phyloP scores from a whole-genome alignment of 2,888 invertebrate genomes.

The Smittia aterrima region DNA sequence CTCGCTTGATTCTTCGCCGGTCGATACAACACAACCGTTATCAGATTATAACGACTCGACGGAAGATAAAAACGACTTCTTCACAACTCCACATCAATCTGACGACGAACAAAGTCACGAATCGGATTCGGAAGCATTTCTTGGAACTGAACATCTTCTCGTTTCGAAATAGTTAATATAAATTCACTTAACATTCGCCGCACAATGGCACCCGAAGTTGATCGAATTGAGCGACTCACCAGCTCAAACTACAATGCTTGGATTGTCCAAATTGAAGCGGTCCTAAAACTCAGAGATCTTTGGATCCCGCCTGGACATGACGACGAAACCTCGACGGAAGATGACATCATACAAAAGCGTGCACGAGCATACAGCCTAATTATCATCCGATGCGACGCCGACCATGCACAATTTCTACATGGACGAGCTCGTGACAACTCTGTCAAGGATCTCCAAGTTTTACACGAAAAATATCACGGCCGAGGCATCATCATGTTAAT shows the following conservation, averaged over 20 bases:
- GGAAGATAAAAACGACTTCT: too few species aligned
- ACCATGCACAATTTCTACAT: not conserved
- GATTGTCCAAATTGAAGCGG: not conserved
- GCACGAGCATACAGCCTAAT: not conserved
- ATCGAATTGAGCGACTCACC: too few species aligned
- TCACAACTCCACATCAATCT: too few species aligned
- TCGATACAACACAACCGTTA: too few species aligned
- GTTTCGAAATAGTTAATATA: too few species aligned
- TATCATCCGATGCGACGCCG: not conserved
- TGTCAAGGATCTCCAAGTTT: not conserved
- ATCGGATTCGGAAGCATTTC: too few species aligned
- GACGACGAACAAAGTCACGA: too few species aligned
- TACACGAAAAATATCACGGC: not conserved
- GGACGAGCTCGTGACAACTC: not conserved
- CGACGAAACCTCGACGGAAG: not conserved
- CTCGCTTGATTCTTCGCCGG: too few species aligned
- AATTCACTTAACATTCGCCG: too few species aligned
- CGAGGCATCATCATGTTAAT: not conserved
- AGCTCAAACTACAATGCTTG: not conserved
- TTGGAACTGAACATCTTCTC: too few species aligned
- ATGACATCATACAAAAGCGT: not conserved
- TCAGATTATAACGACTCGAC: too few species aligned
- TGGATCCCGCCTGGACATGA: not conserved
- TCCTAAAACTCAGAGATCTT: not conserved
- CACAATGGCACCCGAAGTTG: too few species aligned